Conservation (phyloP, 1,140 invertebrate species). For the Neocloeon triangulifer region DNA sequence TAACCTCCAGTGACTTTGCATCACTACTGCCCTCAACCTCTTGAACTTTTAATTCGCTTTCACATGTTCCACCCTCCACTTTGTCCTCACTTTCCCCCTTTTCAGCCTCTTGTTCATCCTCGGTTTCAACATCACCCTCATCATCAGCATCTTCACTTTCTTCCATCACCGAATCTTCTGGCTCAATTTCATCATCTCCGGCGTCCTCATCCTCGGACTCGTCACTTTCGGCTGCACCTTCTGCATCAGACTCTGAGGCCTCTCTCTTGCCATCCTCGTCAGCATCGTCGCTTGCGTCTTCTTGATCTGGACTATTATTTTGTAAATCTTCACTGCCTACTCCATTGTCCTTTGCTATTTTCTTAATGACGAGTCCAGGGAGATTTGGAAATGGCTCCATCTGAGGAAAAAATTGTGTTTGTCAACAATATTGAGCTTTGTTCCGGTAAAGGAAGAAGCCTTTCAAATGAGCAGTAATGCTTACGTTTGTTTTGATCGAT, state of each 20-base stretch:
- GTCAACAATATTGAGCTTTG: too few species aligned
- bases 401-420: too few species aligned
- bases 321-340: too few species aligned
- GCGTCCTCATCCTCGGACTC: conserved; percentile 17
- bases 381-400: too few species aligned
- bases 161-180: conserved; percentile 14
- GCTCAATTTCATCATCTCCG: conserved; percentile 17
- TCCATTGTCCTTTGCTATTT: too few species aligned
- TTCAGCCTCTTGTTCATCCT: conserved; percentile 8
- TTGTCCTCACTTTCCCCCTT: conserved; percentile 4
- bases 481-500: too few species aligned
- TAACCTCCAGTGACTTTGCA: not conserved
- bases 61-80: conserved; percentile 1
- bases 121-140: not conserved
- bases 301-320: too few species aligned
- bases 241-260: conserved; percentile 10
- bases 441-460: too few species aligned
- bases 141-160: conserved; percentile 16
- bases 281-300: not conserved
- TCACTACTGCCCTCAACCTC: not conserved
- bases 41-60: not conserved
- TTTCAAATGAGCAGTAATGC: too few species aligned
- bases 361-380: too few species aligned
- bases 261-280: conserved; percentile 4
- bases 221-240: conserved; percentile 16